Conservation (phyloP, 2,888 invertebrate genomes). For the Cylindroiulus punctatus region DNA sequence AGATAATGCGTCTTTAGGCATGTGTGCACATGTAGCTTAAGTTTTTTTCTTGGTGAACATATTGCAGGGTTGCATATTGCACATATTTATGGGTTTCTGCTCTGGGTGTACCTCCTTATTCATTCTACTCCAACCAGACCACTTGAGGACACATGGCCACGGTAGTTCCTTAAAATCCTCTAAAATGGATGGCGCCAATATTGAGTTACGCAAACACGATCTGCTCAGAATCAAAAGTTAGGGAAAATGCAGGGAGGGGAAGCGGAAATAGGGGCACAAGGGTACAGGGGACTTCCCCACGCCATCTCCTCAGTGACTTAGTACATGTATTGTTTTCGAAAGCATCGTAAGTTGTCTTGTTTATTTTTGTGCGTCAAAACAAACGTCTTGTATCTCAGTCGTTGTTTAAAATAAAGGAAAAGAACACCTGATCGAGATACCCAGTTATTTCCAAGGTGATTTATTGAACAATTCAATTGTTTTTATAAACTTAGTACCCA, state of each 20-base stretch:
- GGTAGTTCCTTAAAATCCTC: conserved; percentile 5
- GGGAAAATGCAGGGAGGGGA: not conserved
- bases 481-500: not conserved
- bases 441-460: not conserved
- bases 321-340: not conserved
- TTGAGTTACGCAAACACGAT: not conserved
- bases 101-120: not conserved
- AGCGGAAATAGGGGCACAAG: not conserved
- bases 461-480: not conserved
- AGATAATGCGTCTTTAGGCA: not conserved
- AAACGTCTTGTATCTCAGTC: not conserved
- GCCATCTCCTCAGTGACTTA: too few species aligned
- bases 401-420: not conserved
- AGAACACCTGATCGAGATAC: not conserved
- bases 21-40: not conserved
- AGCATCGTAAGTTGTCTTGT: not conserved
- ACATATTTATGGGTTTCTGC: not conserved
- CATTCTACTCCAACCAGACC: not conserved
- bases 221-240: conserved; percentile 2
- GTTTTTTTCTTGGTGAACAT: too few species aligned
- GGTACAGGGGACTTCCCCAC: not conserved
- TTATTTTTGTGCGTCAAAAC: conserved; percentile 3
- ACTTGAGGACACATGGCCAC: not conserved
- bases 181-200: not conserved
- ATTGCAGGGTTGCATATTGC: not conserved